Evolutionary conservation across 2,888 invertebrate species (phyloP), one percentile per base, ranked within the genome.

Genomic region (Pyrocoelia pectoralis): DNA sequence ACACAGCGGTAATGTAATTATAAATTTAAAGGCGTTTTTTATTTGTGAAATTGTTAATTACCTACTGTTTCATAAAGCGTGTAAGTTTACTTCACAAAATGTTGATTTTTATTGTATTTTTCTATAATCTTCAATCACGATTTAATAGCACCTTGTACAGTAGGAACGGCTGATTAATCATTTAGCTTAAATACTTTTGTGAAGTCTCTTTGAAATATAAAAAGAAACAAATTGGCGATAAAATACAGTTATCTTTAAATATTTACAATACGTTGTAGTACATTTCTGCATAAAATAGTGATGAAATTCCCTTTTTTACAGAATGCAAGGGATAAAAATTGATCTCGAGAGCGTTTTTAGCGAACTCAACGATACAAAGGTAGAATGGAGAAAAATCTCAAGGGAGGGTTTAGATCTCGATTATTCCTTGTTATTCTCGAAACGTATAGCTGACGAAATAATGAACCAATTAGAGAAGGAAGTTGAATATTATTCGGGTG

Each of bases 401-500:
- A 78, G 79, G 15, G 86, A 88, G 69, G 84, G 84, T 40, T 81
- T 90, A 57, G 81, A 87, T 76, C 74, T 89, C 63, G 86, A 86
- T 70, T 89, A 89, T 74, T 78, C 83, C 10, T 74, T 83, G 40
- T 74, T 85, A 1, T 82, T 87, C 63, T 79, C 82, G 0, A 80
- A 73, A 68, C 49, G 61, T 41, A 72, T 84, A 49, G 86, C 88
- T 2, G 82, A 82, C 67, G 68, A 75, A 13, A 66, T 89, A 55
- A 79, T 87, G 51, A 68, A 74, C 40, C 81, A 84, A 69, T 81
- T 88, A 5, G 88, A 90, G 77, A 73, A 82, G 2, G 81, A 82
- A 18, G 70, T 90, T 15, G 80, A 84, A 72, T 91, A 90, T 80
- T 88, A 88, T 70, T 83, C 84, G 4, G 89, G 87, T n/a, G 85